Conservation (phyloP, 2,797 vertebrate species). For the Jordanella pulchra region DNA sequence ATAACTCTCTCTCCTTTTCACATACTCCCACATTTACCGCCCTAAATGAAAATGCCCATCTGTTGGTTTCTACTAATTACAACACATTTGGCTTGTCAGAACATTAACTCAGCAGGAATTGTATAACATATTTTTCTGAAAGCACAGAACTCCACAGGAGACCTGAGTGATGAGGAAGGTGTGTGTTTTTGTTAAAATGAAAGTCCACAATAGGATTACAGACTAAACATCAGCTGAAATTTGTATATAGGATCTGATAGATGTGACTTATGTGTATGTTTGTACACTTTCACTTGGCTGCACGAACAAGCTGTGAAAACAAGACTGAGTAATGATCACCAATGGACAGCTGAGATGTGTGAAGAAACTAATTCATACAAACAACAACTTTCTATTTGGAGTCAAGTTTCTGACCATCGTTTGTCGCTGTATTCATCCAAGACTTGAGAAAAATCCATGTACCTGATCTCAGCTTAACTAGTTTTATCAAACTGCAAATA, state of each 20-base stretch:
- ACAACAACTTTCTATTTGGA: background rate
- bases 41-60: conserved; percentile 63
- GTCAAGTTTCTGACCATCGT: background rate
- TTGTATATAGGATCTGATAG: background rate
- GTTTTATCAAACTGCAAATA: background rate
- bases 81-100: conserved; percentile 61
- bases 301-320: background rate
- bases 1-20: background rate
- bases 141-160: conserved; percentile 34
- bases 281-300: background rate
- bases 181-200: conserved; percentile 7
- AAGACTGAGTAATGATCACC: background rate
- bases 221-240: background rate
- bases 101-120: conserved; percentile 57
- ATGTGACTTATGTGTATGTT: conserved; percentile 12
- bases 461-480: background rate
- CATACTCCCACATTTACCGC: conserved; percentile 30
- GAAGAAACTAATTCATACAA: background rate
- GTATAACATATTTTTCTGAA: conserved; percentile 49
- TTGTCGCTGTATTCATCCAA: background rate
- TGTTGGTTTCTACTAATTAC: conserved; percentile 65
- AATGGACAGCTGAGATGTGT: background rate
- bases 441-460: background rate
- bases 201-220: background rate
- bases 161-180: conserved; percentile 30